Evolutionary conservation across 2,888 invertebrate genomes (phyloP).

Genomic region (Acanthopleura granulata): DNA sequence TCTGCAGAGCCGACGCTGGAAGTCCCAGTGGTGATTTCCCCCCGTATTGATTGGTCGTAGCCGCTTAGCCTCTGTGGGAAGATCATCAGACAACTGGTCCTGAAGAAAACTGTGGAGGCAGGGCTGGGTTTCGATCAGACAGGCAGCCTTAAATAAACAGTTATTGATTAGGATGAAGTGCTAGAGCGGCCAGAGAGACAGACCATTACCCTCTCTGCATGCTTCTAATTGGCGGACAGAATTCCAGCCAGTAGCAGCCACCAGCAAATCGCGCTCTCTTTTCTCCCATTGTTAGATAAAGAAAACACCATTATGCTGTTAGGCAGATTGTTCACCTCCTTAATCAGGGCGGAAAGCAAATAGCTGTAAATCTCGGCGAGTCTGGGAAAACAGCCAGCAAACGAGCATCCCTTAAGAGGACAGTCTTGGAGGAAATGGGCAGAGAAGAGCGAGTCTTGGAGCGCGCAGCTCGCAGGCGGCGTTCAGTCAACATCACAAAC

Average conservation of each 20-base stretch:
- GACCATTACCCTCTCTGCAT: neutral
- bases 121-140: neutral
- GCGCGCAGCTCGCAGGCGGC: no score
- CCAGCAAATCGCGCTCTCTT: conserved; percentile 8
- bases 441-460: neutral
- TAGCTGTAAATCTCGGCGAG: conserved; percentile 6
- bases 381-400: neutral
- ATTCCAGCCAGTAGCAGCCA: neutral
- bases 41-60: neutral
- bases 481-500: no score
- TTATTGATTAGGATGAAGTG: conserved; percentile 18
- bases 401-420: neutral
- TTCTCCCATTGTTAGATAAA: conserved; percentile 2
- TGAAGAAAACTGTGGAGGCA: neutral
- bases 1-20: no score
- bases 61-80: conserved; percentile 13
- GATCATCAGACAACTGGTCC: neutral
- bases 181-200: neutral
- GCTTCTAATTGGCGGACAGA: conserved; percentile 2
- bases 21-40: neutral
- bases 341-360: conserved; percentile 13
- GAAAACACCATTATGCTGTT: conserved; percentile 17
- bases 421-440: neutral
- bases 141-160: conserved; percentile 8
- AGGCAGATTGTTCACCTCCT: conserved; percentile 13